phyloP scores from a whole-genome alignment of 2,797 vertebrate genomes.

The Eulemur coronatus region DNA sequence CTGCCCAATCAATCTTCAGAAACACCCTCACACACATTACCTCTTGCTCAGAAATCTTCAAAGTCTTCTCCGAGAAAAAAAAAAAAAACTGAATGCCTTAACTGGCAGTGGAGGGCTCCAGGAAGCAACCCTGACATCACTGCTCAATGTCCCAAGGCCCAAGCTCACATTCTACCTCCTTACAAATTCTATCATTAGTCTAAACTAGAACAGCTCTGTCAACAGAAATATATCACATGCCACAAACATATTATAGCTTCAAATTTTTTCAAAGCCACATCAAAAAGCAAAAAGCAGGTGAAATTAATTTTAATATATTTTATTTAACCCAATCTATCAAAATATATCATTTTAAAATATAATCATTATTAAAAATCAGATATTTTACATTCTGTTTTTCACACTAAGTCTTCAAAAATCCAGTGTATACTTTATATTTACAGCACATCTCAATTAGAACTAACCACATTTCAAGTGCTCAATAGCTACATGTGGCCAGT shows the following conservation, averaged over 20 bases:
- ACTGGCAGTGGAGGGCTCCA: background rate
- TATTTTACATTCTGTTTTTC: background rate
- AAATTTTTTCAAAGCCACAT: background rate
- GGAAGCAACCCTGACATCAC: background rate
- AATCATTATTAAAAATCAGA: background rate
- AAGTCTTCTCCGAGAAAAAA: background rate
- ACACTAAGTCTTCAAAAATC: constrained; percentile 8
- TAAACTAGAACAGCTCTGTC: background rate
- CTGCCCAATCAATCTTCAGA: background rate
- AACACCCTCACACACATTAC: background rate
- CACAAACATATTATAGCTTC: background rate
- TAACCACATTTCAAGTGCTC: background rate
- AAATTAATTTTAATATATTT: background rate
- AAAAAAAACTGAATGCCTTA: background rate
- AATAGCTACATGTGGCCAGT: background rate
- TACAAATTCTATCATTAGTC: background rate
- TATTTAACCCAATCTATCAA: background rate
- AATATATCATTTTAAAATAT: background rate
- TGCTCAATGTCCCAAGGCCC: background rate
- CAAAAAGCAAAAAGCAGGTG: background rate
- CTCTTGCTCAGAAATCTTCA: background rate
- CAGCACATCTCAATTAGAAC: background rate
- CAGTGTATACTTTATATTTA: background rate
- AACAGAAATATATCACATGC: background rate
- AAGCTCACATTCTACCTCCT: background rate